These are phyloP conservation scores for Andinoacara biseriatus DNA, from an alignment of 2,113 vertebrate genomes.

Conservation along the genomic window DNA sequence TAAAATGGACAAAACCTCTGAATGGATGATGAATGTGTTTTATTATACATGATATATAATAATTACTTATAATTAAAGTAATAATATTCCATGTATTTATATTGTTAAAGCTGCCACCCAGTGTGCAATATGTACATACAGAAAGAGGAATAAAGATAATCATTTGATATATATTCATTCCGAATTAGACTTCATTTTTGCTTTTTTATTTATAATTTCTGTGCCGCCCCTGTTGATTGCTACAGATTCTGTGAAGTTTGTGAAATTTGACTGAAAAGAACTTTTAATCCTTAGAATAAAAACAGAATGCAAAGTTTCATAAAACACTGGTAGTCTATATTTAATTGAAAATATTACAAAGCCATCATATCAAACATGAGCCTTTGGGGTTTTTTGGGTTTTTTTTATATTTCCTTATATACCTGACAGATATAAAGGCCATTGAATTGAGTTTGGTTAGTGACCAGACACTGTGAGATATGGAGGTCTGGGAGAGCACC, in stretches of 20 bases:
- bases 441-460: neutral
- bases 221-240: too few relatives aligned
- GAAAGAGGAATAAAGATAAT: slow-evolving; percentile 30
- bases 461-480: neutral
- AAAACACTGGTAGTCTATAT: neutral
- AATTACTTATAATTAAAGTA: neutral
- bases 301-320: neutral
- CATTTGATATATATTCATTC: slow-evolving; percentile 6
- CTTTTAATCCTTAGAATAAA: rapidly evolving
- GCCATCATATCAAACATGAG: too few relatives aligned
- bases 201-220: neutral
- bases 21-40: slow-evolving; percentile 1
- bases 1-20: neutral
- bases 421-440: neutral
- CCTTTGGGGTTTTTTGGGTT: too few relatives aligned
- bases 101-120: slow-evolving; percentile 3
- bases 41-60: neutral
- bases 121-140: slow-evolving; percentile 58
- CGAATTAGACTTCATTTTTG: neutral
- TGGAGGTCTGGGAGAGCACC: neutral
- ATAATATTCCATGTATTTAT: slow-evolving; percentile 52
- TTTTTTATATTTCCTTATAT: neutral
- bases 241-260: neutral
- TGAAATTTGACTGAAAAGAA: neutral
- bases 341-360: neutral